Evolutionary conservation across 2,888 invertebrate species (phyloP), one percentile per base, ranked within the genome.

Genomic region (Drosophila anceps): DNA sequence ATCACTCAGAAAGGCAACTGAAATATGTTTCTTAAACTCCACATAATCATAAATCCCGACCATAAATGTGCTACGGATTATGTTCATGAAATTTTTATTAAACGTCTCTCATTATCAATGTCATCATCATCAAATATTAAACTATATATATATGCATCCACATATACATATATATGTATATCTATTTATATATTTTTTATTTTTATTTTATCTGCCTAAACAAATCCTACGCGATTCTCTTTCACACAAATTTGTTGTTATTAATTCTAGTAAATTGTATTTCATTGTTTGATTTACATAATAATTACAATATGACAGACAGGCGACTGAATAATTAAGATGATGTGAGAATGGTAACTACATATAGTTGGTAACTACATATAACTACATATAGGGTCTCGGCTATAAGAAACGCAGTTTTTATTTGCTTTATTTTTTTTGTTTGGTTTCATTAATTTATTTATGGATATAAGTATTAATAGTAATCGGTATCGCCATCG

Each of bases 261-360:
- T 79, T 78, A 79, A 73, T 67, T 67, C 81, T 87, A 89, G 59
- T 75, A 80, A 80, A 68, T 18, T 68, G 62, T 71, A 69, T 75
- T 81, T 73, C 70, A 48, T 72, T 68, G 73, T 81, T 82, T 74
- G 86, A 84, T 84, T 86, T 88, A 87, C 88, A 90, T 81, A 79
- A 76, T 88, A 85, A 81, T 85, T 85, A 74, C 79, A 89, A 84
- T 81, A 77, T 73, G 84, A 77, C 74, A 79, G 82, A 84, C 62
- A 75, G 15, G 41, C 70, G 75, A 51, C 77, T 29, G 76, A 60
- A 74, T 77, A 81, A 15, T 29, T 44, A 61, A 64, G 66, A 70
- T 82, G 79, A 61, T 72, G 81, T 68, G 61, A 68, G 69, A 67
- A 71, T 70, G 55, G n/a, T 39, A 29, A 35, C 37, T 35, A n/a